Evolutionary conservation across 92 coral and sea anemone species (phyloP).

Genomic region (Pocillopora meandrina): DNA sequence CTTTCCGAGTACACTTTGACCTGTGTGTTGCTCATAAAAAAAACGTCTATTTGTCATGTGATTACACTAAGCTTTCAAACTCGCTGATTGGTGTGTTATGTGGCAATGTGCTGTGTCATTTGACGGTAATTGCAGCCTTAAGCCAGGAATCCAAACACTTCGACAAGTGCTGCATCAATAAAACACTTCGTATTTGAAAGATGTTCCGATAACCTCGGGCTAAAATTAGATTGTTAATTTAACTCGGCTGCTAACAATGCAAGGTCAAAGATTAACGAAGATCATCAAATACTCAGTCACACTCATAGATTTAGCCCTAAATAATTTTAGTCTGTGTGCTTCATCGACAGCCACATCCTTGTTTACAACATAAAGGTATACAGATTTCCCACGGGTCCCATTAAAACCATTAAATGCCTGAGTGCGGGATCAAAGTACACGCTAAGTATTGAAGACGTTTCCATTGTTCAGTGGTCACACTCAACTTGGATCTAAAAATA

Average conservation of each 20-base stretch:
- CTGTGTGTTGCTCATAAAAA: neutral
- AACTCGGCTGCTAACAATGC: neutral
- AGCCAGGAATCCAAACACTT: constrained; percentile 16
- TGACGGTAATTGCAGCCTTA: constrained; percentile 40
- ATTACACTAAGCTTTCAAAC: neutral
- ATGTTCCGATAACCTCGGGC: constrained; percentile 16
- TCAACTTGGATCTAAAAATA: too few species aligned
- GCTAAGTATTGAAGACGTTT: too few species aligned
- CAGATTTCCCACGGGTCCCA: too few species aligned
- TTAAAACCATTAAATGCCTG: too few species aligned
- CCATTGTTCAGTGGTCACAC: too few species aligned
- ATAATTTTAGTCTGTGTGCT: too few species aligned
- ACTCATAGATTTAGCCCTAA: too few species aligned
- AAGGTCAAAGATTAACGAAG: neutral
- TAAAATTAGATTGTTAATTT: constrained; percentile 4
- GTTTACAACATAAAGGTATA: too few species aligned
- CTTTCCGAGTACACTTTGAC: neutral
- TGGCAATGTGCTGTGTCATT: constrained; percentile 11
- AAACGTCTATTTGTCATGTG: constrained; percentile 5
- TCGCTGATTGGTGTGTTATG: constrained; percentile 31
- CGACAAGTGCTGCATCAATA: constrained; percentile 31
- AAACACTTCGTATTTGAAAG: constrained; percentile 7
- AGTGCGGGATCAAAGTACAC: too few species aligned
- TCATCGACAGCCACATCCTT: too few species aligned
- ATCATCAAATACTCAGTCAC: too few species aligned